Percentiles rank a stretch among this genome's conserved stretches.
Evolutionary conservation across 2,888 invertebrate genomes (phyloP).

Genomic region (Campopleginae sp.): DNA sequence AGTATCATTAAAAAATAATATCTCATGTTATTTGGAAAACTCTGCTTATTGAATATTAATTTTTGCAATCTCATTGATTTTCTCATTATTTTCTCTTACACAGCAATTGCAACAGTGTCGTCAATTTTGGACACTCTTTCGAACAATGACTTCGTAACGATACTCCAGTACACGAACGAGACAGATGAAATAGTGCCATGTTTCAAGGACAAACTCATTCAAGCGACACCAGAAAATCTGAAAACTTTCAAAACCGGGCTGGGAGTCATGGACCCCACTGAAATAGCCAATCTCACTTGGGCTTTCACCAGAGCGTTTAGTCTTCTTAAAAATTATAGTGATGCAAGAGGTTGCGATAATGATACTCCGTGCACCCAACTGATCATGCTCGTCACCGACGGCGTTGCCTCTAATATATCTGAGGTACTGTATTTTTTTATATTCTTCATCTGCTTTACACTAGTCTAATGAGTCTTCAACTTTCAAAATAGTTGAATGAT

Average conservation of each 20-base stretch:
- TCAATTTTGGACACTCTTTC: constrained; percentile 97
- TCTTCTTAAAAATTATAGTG: constrained; percentile 88
- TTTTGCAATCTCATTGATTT: background rate
- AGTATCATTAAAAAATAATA: background rate
- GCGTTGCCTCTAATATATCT: constrained; percentile 94
- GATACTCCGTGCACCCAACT: constrained; percentile 94
- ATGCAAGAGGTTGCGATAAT: constrained; percentile 85
- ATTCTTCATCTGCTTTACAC: background rate
- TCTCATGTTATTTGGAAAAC: background rate
- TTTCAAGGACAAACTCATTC: constrained; percentile 92
- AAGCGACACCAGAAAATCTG: constrained; percentile 95
- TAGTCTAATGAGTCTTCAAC: too few relatives aligned
- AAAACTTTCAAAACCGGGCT: constrained; percentile 90
- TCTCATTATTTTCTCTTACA: constrained; percentile 39
- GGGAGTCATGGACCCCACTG: constrained; percentile 88
- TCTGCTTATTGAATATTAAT: constrained; percentile 15
- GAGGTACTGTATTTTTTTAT: constrained; percentile 83
- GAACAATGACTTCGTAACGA: constrained; percentile 98
- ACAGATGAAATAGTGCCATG: constrained; percentile 92
- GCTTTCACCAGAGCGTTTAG: constrained; percentile 94
- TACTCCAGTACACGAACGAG: constrained; percentile 92
- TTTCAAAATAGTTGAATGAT: too few relatives aligned
- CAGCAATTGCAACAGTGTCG: constrained; percentile 88
- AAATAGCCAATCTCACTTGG: constrained; percentile 92
- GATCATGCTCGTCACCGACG: constrained; percentile 98